Conservation (phyloP, 2,113 vertebrate genomes). For the Urocitellus parryii region DNA sequence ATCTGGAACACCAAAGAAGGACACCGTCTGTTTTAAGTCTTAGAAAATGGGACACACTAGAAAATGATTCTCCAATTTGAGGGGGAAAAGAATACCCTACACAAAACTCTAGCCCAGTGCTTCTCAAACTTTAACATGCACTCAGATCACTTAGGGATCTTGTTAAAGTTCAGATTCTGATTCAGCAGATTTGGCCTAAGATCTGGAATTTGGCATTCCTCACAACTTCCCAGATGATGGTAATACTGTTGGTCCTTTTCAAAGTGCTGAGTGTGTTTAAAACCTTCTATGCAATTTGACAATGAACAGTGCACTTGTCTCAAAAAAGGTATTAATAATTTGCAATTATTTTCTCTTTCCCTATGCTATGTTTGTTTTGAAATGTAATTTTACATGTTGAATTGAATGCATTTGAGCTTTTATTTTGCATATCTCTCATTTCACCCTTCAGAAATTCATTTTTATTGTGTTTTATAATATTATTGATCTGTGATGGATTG, state of each 20-base stretch:
- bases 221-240: constrained; percentile 36
- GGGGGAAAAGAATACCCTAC: constrained; percentile 1
- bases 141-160: constrained; percentile 38
- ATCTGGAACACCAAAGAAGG: constrained; percentile 63
- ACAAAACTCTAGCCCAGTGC: constrained; percentile 69
- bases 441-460: constrained; percentile 49
- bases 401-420: constrained; percentile 27
- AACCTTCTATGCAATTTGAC: constrained; percentile 31
- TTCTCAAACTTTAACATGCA: constrained; percentile 72
- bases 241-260: constrained; percentile 42
- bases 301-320: constrained; percentile 15
- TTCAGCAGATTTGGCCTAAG: constrained; percentile 43
- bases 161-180: constrained; percentile 61
- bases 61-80: constrained; percentile 46
- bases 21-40: constrained; percentile 55
- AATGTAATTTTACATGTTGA: constrained; percentile 58
- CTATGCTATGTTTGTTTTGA: constrained; percentile 18
- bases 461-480: constrained; percentile 48
- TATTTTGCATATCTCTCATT: constrained; percentile 37
- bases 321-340: not conserved
- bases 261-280: constrained; percentile 54
- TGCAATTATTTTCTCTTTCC: constrained; percentile 44
- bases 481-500: constrained; percentile 8
- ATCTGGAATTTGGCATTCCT: constrained; percentile 25
- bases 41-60: constrained; percentile 56